These are phyloP conservation scores for Eilema caniola DNA, from an alignment of 2,888 invertebrate species.

Conservation along the genomic window DNA sequence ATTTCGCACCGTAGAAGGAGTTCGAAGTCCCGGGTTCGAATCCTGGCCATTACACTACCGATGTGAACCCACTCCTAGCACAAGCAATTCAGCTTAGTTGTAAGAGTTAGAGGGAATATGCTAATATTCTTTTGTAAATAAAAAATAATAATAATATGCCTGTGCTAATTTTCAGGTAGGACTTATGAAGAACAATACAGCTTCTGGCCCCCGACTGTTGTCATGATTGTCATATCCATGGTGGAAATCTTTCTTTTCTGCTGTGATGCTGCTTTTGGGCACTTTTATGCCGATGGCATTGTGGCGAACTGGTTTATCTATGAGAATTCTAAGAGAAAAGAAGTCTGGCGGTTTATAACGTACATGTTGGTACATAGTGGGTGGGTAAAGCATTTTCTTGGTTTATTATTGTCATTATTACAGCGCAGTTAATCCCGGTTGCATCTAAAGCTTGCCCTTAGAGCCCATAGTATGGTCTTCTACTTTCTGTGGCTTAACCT, in stretches of 20 bases:
- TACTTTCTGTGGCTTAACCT: neutral
- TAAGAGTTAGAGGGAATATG: too few relatives aligned
- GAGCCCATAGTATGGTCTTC: too few relatives aligned
- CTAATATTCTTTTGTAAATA: too few relatives aligned
- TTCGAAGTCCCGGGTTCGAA: too few relatives aligned
- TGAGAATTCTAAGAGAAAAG: slow-evolving; percentile 90
- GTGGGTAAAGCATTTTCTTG: slow-evolving; percentile 68
- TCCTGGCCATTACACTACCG: too few relatives aligned
- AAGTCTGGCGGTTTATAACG: slow-evolving; percentile 94
- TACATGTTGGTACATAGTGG: slow-evolving; percentile 97
- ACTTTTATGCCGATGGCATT: slow-evolving; percentile 86
- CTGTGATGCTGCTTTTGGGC: slow-evolving; percentile 60
- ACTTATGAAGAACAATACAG: slow-evolving; percentile 89
- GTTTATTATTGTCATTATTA: neutral
- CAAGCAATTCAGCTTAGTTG: too few relatives aligned
- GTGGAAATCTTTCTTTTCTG: slow-evolving; percentile 90
- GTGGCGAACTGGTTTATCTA: slow-evolving; percentile 92
- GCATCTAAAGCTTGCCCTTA: too few relatives aligned
- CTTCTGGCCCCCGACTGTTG: slow-evolving; percentile 93
- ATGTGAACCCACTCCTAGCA: too few relatives aligned
- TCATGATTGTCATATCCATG: slow-evolving; percentile 93
- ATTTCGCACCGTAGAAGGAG: too few relatives aligned
- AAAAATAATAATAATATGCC: neutral
- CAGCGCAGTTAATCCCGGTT: neutral
- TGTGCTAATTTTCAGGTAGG: neutral